Percentiles rank a stretch among this genome's conserved stretches.
Evolutionary conservation across 2,797 vertebrate species (phyloP).

Genomic region (Pseudotriccus pelzelni): DNA sequence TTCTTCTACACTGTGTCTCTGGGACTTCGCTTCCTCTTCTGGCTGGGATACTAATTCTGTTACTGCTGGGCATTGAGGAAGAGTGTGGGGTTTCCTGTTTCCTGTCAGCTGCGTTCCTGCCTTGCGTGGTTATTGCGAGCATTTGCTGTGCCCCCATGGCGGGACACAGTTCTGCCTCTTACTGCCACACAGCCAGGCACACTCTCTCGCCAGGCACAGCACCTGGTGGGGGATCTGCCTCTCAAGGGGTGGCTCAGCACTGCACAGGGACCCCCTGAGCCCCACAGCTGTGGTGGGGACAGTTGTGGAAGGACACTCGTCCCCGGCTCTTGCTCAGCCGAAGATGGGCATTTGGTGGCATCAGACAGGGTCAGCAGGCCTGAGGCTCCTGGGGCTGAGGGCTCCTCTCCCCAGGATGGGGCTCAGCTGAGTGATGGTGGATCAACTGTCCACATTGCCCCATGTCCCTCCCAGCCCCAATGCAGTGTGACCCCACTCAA

Average conservation of each 20-base stretch:
- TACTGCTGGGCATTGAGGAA: too few species aligned
- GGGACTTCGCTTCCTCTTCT: neutral
- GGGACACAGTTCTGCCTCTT: neutral
- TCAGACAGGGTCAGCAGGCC: too few species aligned
- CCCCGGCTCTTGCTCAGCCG: neutral
- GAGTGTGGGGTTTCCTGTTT: fast-evolving
- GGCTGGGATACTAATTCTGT: fast-evolving
- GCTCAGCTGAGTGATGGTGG: neutral
- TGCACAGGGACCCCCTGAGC: neutral
- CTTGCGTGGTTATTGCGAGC: neutral
- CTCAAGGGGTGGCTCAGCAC: neutral
- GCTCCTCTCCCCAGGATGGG: fast-evolving
- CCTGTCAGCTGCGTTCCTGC: neutral
- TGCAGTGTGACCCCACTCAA: fast-evolving
- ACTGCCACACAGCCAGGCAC: neutral
- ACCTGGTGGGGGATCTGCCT: fast-evolving
- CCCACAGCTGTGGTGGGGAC: neutral
- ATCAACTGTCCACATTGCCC: fast-evolving
- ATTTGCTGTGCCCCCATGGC: fast-evolving
- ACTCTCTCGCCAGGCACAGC: neutral
- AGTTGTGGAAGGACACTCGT: neutral
- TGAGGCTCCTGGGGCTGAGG: neutral
- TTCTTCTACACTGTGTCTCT: fast-evolving
- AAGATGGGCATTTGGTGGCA: neutral
- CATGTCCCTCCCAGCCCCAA: fast-evolving